Percentiles rank a stretch among this genome's conserved stretches.
Conservation (phyloP, 2,888 invertebrate species). For the Stegana nigrithorax region DNA sequence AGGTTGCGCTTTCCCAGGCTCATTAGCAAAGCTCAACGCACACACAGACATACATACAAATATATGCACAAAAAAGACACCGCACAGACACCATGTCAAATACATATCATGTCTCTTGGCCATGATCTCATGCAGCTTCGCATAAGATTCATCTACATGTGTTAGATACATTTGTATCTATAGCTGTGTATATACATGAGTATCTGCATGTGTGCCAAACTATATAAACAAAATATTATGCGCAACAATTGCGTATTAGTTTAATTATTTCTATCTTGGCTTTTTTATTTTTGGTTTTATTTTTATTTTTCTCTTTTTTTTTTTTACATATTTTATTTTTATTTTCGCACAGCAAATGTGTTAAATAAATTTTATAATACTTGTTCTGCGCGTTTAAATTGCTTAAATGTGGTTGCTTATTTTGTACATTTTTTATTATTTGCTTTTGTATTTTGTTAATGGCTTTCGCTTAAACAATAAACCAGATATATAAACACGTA, state of each 20-base stretch:
- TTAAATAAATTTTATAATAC: conserved; percentile 8
- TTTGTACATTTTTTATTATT: background rate
- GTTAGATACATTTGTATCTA: too few relatives aligned
- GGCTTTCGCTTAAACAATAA: conserved; percentile 1
- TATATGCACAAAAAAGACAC: too few relatives aligned
- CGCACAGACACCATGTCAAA: background rate
- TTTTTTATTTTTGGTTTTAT: background rate
- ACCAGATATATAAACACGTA: too few relatives aligned
- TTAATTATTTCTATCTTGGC: background rate
- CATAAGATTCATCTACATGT: too few relatives aligned
- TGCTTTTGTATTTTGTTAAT: background rate
- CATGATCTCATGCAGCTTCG: conserved; percentile 4
- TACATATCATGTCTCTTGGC: background rate
- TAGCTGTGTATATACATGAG: background rate
- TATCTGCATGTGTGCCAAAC: background rate
- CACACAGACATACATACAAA: too few relatives aligned
- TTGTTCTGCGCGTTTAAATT: conserved; percentile 1
- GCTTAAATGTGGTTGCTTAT: background rate
- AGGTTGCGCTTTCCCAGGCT: too few relatives aligned
- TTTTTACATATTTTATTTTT: background rate
- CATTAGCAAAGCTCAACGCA: too few relatives aligned
- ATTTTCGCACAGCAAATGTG: conserved; percentile 7
- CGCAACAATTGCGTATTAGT: conserved; percentile 14
- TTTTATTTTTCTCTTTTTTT: background rate
- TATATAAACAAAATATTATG: background rate